Base-by-base conservation (phyloP, 2,797 vertebrate genomes). In the Mus caroli region DNA sequence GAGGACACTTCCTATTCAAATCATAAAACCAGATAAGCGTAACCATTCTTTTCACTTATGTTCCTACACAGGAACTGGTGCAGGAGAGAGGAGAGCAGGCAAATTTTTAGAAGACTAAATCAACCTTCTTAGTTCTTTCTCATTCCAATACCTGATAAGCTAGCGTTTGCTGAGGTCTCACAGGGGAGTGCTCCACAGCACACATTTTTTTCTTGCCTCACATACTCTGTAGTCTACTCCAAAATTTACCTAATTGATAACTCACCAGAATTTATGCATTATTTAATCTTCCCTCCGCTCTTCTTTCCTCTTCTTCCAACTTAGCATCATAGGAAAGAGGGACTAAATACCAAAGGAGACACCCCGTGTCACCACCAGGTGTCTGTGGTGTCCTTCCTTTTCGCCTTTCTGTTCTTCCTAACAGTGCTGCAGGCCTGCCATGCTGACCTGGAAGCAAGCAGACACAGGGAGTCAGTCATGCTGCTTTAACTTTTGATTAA, bases 121-220 rank as follows among this genome's bases (percentile, higher is more conserved):
- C 31, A n/a, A 52, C 62, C 62, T 86, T 93, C 26, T 84, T 79
- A 8, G 37, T 77, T 94, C 83, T 82, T 95, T 91, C 34, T 82
- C 17, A 31, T 77, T 88, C 95, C 54, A 84, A 1, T 93, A 46
- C 56, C 24, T 54, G 46, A 28, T 69, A n/a, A 96, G 64, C 50
- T 91, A 67, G 67, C 9, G 77, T 50, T 62, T 86, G 64, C 46
- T 71, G 28, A 91, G 34, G 82, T 26, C 24, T 87, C 93, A 78
- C 37, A n/a, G 26, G 43, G 76, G 19, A 90, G 34, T 54, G 6
- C n/a, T 58, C 54, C 13, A 52, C 4, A 34, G 85, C 11, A 8
- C n/a, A 56, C 31, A 3, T 80, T 88, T 90, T 90, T 7, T 64
- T 46, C 58, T n/a, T 37, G 46, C 31, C 60, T 76, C 37, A 54